Evolutionary conservation across 2,888 invertebrate genomes (phyloP), one percentile per base, ranked within the genome.

Genomic region (Hypomecis punctinalis): DNA sequence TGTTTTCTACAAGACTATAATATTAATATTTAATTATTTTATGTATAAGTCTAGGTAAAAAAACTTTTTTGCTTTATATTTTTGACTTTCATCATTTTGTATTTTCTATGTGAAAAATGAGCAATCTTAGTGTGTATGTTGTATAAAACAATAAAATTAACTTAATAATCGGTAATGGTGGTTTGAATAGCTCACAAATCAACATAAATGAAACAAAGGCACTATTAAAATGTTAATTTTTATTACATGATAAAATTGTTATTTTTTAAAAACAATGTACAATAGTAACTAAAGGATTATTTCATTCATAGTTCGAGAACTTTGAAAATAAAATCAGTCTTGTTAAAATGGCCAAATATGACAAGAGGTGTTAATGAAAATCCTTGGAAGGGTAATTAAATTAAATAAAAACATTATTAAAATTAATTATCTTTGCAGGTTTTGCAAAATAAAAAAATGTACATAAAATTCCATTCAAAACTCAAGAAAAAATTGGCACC

Each of bases 271-370:
- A 91, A 89, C 86, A 89, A 89, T 89, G 86, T 88, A 90, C 87
- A 91, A 89, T 89, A 90, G 87, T 89, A 89, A 90, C 90, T 90
- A 90, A 23, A 91, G 85, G 89, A 88, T 90, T 86, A 88, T 56
- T 37, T 23, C 23, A 70, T 86, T 89, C 82, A 85, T 81, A 86
- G 84, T 84, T 86, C 83, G 81, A 86, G 86, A 89, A 86, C 84
- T 81, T 85, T 85, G 89, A 89, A 91, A 92, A 87, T 85, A 86
- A 92, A 91, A 92, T 93, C 93, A 93, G 93, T 93, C 93, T 93
- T 93, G 93, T 93, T 93, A 93, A 89, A 92, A 93, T 92, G 93
- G 92, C 93, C 93, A 89, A 90, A 86, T 85, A 85, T 81, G 85
- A 84, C 80, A 83, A 82, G 79, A 85, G 83, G 83, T 77, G 78